Conservation (phyloP, 2,888 invertebrate species). For the Tenthredo mesomela region DNA sequence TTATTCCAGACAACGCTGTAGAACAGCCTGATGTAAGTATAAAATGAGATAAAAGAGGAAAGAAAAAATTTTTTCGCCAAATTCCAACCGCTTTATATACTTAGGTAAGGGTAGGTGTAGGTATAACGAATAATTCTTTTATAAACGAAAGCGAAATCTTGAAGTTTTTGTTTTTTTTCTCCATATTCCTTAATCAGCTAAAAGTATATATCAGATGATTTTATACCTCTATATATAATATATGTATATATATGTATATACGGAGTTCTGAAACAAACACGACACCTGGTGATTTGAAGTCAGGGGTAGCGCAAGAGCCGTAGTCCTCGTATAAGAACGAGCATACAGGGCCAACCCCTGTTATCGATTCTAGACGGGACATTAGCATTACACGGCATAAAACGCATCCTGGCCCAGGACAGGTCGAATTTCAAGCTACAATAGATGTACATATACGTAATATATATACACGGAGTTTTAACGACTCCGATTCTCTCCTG, state of each 20-base stretch:
- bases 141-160: background rate
- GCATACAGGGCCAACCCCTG: slow-evolving; percentile 33
- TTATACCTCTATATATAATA: background rate
- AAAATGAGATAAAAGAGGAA: background rate
- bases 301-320: slow-evolving; percentile 45
- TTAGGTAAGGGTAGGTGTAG: background rate
- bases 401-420: slow-evolving; percentile 50
- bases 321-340: slow-evolving; percentile 14
- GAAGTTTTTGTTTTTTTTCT: background rate
- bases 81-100: background rate
- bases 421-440: slow-evolving; percentile 54
- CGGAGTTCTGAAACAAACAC: background rate
- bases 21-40: background rate
- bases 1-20: background rate
- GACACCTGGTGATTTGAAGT: slow-evolving; percentile 56
- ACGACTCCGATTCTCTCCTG: background rate
- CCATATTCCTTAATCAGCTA: background rate
- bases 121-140: background rate
- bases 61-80: background rate
- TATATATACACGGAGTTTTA: slow-evolving; percentile 22
- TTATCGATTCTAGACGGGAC: slow-evolving; percentile 55
- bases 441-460: slow-evolving; percentile 17
- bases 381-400: slow-evolving; percentile 56
- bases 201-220: slow-evolving; percentile 1
- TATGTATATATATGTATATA: background rate